Conservation (phyloP, 2,113 vertebrate genomes). For the Heterotilapia buettikoferi region DNA sequence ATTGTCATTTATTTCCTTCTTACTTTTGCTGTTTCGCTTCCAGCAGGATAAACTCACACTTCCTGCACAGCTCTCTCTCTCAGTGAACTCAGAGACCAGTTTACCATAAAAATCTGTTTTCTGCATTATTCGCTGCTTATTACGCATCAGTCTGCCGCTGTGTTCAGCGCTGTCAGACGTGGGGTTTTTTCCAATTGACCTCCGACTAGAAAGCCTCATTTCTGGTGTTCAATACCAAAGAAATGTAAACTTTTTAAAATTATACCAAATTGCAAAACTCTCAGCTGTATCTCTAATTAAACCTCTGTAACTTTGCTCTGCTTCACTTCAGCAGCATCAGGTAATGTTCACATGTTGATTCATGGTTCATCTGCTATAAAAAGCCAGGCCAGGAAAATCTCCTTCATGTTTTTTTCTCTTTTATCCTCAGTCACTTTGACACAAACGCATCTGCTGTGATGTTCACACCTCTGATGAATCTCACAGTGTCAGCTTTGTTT, state of each 20-base stretch:
- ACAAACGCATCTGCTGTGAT: neutral
- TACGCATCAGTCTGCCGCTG: neutral
- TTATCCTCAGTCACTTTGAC: neutral
- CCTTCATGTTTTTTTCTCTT: neutral
- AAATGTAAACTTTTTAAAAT: neutral
- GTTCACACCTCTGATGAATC: neutral
- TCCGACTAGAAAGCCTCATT: neutral
- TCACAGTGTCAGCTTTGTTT: neutral
- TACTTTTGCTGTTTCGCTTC: neutral
- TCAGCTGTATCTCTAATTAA: neutral
- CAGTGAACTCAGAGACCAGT: accelerated
- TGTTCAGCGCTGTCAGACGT: neutral
- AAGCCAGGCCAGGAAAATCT: neutral
- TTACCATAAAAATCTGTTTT: neutral
- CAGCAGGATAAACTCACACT: neutral
- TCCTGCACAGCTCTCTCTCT: neutral
- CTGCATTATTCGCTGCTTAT: neutral
- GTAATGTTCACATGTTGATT: neutral
- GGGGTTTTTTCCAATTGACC: neutral
- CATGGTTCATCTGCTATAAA: neutral
- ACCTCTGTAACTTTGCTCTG: neutral
- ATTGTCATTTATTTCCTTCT: neutral
- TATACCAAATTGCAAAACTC: neutral
- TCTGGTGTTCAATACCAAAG: neutral
- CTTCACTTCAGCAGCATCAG: neutral